Evolutionary conservation across 2,797 vertebrate species (phyloP), one percentile per base, ranked within the genome.

Genomic region (Malurus leucopterus): DNA sequence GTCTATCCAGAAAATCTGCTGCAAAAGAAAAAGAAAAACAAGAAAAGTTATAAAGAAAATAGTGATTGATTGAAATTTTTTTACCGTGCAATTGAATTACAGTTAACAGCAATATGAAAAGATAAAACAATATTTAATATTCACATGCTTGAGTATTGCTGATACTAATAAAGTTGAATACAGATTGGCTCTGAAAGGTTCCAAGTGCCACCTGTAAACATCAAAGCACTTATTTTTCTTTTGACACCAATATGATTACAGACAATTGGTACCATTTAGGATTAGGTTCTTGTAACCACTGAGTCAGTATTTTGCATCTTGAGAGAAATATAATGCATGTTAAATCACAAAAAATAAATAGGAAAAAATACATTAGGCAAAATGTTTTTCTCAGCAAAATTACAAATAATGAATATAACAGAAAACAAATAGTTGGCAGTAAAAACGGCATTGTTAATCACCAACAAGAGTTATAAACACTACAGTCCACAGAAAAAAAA

Each of bases 11-110:
- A 46, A 97, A 84, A 97, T 79, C 93, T 95, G 97, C 98, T 99
- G 98, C 94, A 98, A 98, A 96, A 97, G 96, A 99, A 97, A 98
- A 95, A 98, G 96, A 97, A 96, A 97, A 97, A 98, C 93, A 97
- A 95, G 96, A 94, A 92, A 97, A 89, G 95, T 99, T 98, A 98
- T 96, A 95, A 78, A 89, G 94, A 96, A 96, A 94, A 73, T 77
- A 96, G 40, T 75, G 51, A 92, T 81, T 86, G 82, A 36, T 11
- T 36, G 36, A 36, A 67, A 80, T 84, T 54, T 68, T 89, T 91
- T 93, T 91, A 94, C 76, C 95, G 11, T 59, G 84, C 38, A 57
- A 89, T 63, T 93, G 51, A 40, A 89, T 91, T 92, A 72, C 63
- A 67, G 17, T 91, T 85, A 62, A 63, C 40, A 95, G 27, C 27